Evolutionary conservation across 2,888 invertebrate genomes (phyloP), one percentile per base, ranked within the genome.

Genomic region (Phragmatobia fuliginosa): DNA sequence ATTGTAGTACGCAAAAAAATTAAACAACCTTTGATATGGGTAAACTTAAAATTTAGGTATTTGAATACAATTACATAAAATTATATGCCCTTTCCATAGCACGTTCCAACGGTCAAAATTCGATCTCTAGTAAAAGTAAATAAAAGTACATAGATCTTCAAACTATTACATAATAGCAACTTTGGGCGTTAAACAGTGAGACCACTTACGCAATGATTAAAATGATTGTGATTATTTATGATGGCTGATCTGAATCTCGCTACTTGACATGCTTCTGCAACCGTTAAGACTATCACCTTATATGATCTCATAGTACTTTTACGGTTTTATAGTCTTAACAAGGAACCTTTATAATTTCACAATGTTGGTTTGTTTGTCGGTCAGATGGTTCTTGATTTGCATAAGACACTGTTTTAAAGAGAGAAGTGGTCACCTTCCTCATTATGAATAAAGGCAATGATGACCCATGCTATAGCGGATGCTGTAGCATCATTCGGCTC

Each of bases 211-310:
- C 36, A 65, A 65, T 28, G 10, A 33, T 38, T 38, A 31, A 52
- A 52, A 8, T 64, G 32, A 52, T 64, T 3, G 21, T 8, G 21
- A 66, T 66, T 64, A 58, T 65, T 64, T 70, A 62, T 72, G 70
- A 70, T 66, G 68, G 68, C 70, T 72, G 31, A 66, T 59, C 66
- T 41, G 16, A n/a, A 59, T 63, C 67, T 52, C 36, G 18, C 25
- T 66, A 58, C 41, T 65, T 66, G 66, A 59, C 59, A 59, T 25
- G 63, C 68, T 56, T 56, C 52, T 56, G 52, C 25, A 38, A 58
- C 56, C 25, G 63, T 32, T 38, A 68, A 62, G 59, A 68, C 59
- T 45, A 63, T 62, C 62, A 7, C n/a, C 32, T 60, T n/a, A 36
- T 56, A 68, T 45, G 31, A 38, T 69, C 69, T 68, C 1, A 36